These are phyloP conservation scores for Chamaetylas fuelleborni DNA, from an alignment of 2,113 vertebrate species.

Conservation along the genomic window DNA sequence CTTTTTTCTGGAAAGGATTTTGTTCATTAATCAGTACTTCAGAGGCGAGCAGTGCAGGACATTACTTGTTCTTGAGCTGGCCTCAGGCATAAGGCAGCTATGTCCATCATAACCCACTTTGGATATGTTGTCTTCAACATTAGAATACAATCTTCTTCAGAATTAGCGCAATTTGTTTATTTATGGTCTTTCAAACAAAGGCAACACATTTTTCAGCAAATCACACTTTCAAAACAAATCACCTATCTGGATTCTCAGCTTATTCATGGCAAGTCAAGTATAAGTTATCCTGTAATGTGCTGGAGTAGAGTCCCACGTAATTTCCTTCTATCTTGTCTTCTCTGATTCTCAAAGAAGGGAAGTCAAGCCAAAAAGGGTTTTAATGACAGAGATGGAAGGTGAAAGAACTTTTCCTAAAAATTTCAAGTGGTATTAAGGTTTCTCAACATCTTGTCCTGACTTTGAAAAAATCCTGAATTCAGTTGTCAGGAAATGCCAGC, in stretches of 20 bases:
- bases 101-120: not conserved
- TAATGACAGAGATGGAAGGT: not conserved
- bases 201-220: not conserved
- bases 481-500: not conserved
- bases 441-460: not conserved
- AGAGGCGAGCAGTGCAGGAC: not conserved
- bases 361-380: not conserved
- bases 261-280: not conserved
- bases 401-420: not conserved
- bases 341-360: not conserved
- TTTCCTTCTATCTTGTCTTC: not conserved
- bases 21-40: not conserved
- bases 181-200: not conserved
- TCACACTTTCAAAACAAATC: not conserved
- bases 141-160: not conserved
- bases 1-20: not conserved
- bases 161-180: not conserved
- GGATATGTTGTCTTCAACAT: not conserved
- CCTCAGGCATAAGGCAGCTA: not conserved
- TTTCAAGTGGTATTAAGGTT: not conserved
- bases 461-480: not conserved
- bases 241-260: not conserved
- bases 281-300: not conserved
- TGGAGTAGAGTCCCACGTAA: not conserved
- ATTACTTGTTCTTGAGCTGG: not conserved